These are phyloP conservation scores for Dipodomys ordii DNA, from an alignment of 2,113 vertebrate species.

Conservation along the genomic window DNA sequence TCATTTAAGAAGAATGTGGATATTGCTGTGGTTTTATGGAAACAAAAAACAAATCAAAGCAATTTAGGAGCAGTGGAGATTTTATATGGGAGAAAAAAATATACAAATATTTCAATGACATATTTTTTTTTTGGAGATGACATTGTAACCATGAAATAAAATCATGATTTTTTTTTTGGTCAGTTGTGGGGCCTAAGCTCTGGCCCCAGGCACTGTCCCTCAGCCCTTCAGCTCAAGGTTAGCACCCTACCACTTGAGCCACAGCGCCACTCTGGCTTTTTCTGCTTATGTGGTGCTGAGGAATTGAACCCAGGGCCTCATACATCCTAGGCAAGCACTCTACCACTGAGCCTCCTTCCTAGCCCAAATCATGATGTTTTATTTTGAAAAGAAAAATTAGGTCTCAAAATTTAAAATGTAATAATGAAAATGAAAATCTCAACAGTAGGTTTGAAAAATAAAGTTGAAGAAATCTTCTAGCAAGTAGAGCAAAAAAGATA, in stretches of 20 bases:
- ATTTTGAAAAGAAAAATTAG: neutral
- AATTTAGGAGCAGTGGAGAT: neutral
- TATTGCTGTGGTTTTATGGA: neutral
- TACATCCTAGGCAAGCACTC: no score
- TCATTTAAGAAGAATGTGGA: neutral
- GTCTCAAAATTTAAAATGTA: neutral
- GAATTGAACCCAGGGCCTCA: no score
- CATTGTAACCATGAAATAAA: neutral
- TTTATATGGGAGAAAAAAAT: neutral
- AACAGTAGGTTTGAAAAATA: neutral
- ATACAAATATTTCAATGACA: neutral
- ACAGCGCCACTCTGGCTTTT: no score
- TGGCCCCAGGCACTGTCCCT: no score
- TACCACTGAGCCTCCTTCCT: no score
- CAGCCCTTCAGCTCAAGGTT: no score
- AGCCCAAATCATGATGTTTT: neutral
- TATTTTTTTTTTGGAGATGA: neutral
- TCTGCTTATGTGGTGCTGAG: no score
- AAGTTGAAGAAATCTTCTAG: slow-evolving; percentile 39
- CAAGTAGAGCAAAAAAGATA: slow-evolving; percentile 20
- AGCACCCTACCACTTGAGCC: no score
- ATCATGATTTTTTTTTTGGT: no score
- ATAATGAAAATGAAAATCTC: neutral
- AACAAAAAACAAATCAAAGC: neutral
- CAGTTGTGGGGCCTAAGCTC: no score